A percentile compares a stretch with the other conserved stretches of the same genome.
Evolutionary conservation across 2,888 invertebrate species (phyloP).

Genomic region (Philopedon plagiatum): DNA sequence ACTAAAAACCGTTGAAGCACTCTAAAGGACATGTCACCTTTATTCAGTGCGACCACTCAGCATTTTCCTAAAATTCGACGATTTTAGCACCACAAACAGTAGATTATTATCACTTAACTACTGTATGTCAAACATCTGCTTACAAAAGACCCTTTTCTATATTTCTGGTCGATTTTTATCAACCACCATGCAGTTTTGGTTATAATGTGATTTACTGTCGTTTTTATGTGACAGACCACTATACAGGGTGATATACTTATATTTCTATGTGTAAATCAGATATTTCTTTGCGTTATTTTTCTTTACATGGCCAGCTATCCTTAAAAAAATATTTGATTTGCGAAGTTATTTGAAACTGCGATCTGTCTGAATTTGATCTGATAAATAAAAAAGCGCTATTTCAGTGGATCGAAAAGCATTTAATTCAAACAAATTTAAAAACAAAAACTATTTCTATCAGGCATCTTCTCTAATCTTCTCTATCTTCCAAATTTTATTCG

Average conservation of each 20-base stretch:
- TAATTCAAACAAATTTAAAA: too few relatives aligned
- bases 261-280: too few relatives aligned
- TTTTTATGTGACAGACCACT: background rate
- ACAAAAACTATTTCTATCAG: too few relatives aligned
- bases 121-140: conserved; percentile 39
- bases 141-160: conserved; percentile 15
- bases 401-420: too few relatives aligned
- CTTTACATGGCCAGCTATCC: too few relatives aligned
- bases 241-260: conserved; percentile 24
- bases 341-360: too few relatives aligned
- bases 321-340: too few relatives aligned
- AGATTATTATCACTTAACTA: conserved; percentile 49
- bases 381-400: too few relatives aligned
- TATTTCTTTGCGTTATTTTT: too few relatives aligned
- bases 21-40: conserved; percentile 22
- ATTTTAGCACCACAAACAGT: conserved; percentile 46
- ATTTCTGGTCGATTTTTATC: conserved; percentile 29
- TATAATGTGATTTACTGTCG: conserved; percentile 6
- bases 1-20: conserved; percentile 1
- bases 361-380: too few relatives aligned
- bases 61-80: conserved; percentile 35
- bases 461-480: too few relatives aligned
- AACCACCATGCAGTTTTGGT: conserved; percentile 21
- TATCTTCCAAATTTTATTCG: too few relatives aligned
- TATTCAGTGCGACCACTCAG: conserved; percentile 12